Base-by-base conservation (phyloP, 2,888 invertebrate species). In the Erebia ligea region DNA sequence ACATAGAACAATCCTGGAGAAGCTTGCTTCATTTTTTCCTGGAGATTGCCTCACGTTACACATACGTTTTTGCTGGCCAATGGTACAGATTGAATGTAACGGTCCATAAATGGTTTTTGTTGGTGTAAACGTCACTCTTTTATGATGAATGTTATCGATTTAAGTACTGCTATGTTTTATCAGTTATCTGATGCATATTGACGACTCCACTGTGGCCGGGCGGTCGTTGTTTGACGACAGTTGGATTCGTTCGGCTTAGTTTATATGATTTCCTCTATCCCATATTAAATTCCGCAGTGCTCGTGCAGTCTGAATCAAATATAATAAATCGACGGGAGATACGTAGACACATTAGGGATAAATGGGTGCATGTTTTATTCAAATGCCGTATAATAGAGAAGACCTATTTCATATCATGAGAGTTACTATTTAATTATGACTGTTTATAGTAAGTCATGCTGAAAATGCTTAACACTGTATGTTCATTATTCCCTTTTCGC, bases 1-100 rank as follows among this genome's bases (percentile, higher is more conserved):
- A 85, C 84, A 82, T 78, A 82, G 83, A 85, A 85, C 84, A 84
- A 83, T 82, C 82, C 78, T 70, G 77, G 79, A 82, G 82, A 82
- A 76, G 81, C 78, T 81, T 80, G 82, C 80, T 85, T 76, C 74
- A 70, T 85, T 90, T 88, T 90, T 86, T 82, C 77, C 75, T 68
- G 69, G 68, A 62, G 76, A 76, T 80, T 61, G 82, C 78, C 82
- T 81, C 81, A 79, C 84, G 87, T 86, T 84, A 85, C 84, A 81
- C 82, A 83, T 86, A 77, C 80, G 82, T 87, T 90, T 87, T 90
- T 89, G 82, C 76, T 59, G 76, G 81, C 78, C 79, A 79, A 79
- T 82, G 79, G 73, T 78, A 82, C 76, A 78, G 81, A 82, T 83
- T 80, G 80, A 76, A 78, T 77, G 74, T 81, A 86, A 82, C 82